These are phyloP conservation scores for Petrolisthes manimaculis DNA, from an alignment of 2,888 invertebrate genomes.

Conservation along the genomic window DNA sequence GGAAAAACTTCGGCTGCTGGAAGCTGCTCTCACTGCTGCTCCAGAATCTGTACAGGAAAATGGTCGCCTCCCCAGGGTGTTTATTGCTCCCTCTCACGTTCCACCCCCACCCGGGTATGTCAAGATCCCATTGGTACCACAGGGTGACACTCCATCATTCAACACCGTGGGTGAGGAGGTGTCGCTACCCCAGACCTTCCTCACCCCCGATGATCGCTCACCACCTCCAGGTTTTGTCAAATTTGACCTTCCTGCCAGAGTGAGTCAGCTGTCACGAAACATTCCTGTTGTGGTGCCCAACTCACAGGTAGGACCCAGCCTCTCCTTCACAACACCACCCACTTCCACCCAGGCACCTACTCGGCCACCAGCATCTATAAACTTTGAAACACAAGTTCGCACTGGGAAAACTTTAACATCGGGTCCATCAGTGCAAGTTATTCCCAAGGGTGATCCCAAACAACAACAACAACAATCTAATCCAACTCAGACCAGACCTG, in stretches of 20 bases:
- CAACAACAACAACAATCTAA: background rate
- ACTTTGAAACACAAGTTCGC: constrained; percentile 6
- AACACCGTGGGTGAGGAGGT: background rate
- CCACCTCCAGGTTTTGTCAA: constrained; percentile 65
- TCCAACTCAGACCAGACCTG: constrained; percentile 16
- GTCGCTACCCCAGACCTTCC: constrained; percentile 60
- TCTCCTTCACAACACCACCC: background rate
- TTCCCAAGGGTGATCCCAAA: constrained; percentile 43
- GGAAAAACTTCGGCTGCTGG: constrained; percentile 59
- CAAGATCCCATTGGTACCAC: constrained; percentile 64
- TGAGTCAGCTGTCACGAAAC: constrained; percentile 56
- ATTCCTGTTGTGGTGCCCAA: constrained; percentile 63
- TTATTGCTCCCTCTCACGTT: constrained; percentile 64
- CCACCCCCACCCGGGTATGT: constrained; percentile 65
- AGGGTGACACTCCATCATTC: constrained; percentile 17
- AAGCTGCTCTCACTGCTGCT: constrained; percentile 58
- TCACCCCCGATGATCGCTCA: constrained; percentile 53
- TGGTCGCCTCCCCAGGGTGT: constrained; percentile 60
- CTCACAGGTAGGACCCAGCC: constrained; percentile 24
- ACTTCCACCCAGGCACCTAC: constrained; percentile 3
- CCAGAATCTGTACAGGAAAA: constrained; percentile 18
- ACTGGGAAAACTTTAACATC: constrained; percentile 16
- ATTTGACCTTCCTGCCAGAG: constrained; percentile 51
- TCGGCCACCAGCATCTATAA: constrained; percentile 21
- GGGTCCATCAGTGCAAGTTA: constrained; percentile 17